These are phyloP conservation scores for Tenualosa ilisha DNA, from an alignment of 2,797 vertebrate species.

Conservation along the genomic window DNA sequence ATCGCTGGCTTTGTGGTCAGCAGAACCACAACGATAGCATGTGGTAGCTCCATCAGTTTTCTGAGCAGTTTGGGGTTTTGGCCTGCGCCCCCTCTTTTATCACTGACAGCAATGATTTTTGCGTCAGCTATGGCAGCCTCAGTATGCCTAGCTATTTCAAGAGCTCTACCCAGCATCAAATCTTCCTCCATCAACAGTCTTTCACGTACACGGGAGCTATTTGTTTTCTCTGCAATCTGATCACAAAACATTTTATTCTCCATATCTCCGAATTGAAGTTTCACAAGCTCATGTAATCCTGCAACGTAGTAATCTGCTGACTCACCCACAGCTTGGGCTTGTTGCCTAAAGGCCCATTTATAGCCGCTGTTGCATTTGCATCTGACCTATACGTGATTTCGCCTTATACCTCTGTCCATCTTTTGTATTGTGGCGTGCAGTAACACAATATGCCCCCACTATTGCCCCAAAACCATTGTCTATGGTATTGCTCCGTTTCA, in stretches of 20 bases:
- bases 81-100: conserved; percentile 25
- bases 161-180: neutral
- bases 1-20: no score
- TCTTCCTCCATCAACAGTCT: conserved; percentile 33
- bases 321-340: conserved; percentile 39
- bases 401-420: no score
- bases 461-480: no score
- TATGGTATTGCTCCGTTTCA: no score
- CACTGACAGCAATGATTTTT: conserved; percentile 24
- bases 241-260: conserved; percentile 43
- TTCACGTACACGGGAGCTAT: conserved; percentile 31
- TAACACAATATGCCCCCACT: no score
- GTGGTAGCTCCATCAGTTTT: no score
- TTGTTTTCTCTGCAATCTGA: conserved; percentile 44
- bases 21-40: no score
- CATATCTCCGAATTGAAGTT: conserved; percentile 33
- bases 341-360: conserved; percentile 29
- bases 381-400: no score
- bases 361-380: no score
- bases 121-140: no score
- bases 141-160: no score
- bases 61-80: neutral
- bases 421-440: no score
- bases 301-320: conserved; percentile 38
- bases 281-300: conserved; percentile 32